Evolutionary conservation across 2,888 invertebrate genomes (phyloP).

Genomic region (Pedicia rivosa): DNA sequence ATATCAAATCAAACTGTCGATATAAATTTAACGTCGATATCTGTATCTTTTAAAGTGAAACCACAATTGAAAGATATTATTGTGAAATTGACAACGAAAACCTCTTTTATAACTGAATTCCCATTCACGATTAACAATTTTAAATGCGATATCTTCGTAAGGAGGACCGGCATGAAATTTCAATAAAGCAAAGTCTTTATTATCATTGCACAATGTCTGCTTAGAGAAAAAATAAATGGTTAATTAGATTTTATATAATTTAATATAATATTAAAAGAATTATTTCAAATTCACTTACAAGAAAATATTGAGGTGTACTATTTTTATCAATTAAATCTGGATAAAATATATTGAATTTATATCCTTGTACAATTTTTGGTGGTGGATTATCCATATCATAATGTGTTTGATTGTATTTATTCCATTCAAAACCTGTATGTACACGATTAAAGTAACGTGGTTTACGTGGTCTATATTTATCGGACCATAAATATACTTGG

Average conservation of each 20-base stretch:
- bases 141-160: slow-evolving; percentile 98
- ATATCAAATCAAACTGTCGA: not conserved
- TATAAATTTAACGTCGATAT: slow-evolving; percentile 53
- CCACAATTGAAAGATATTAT: slow-evolving; percentile 99
- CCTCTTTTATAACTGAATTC: slow-evolving; percentile 97
- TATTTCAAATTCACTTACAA: slow-evolving; percentile 46
- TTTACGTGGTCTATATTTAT: slow-evolving; percentile 94
- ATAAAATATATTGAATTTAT: slow-evolving; percentile 99
- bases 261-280: slow-evolving; percentile 8
- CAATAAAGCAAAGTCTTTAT: slow-evolving; percentile 86
- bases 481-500: slow-evolving; percentile 73
- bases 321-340: slow-evolving; percentile 94
- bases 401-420: slow-evolving; percentile 99
- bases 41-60: slow-evolving; percentile 98
- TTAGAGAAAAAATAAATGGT: slow-evolving; percentile 19
- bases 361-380: slow-evolving; percentile 99
- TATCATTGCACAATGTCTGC: slow-evolving; percentile 79
- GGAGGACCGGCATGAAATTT: slow-evolving; percentile 97
- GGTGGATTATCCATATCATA: slow-evolving; percentile 99
- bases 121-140: slow-evolving; percentile 98
- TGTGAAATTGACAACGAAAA: slow-evolving; percentile 97
- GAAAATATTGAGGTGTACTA: slow-evolving; percentile 81
- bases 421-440: slow-evolving; percentile 98
- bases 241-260: slow-evolving; percentile 7
- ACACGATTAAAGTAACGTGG: slow-evolving; percentile 96